Conservation (phyloP, 2,888 invertebrate genomes). For the Ophioninae sp. region DNA sequence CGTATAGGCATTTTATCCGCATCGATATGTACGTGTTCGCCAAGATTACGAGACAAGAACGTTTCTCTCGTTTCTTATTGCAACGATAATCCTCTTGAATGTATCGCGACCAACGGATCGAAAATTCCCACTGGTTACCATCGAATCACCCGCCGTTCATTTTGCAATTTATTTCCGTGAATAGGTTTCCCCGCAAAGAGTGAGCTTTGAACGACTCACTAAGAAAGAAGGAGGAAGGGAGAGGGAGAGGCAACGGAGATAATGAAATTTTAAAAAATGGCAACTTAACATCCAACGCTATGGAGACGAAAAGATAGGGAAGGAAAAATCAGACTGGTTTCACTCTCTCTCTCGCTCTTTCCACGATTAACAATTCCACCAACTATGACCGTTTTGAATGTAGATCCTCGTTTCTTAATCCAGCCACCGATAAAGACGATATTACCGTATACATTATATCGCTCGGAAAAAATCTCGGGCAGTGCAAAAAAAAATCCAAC, state of each 20-base stretch:
- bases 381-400: conserved; percentile 15
- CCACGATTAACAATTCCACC: not conserved
- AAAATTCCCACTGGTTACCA: conserved; percentile 36
- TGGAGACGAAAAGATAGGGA: not conserved
- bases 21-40: conserved; percentile 25
- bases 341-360: conserved; percentile 1
- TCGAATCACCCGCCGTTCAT: conserved; percentile 15
- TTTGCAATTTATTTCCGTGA: conserved; percentile 49
- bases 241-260: conserved; percentile 18
- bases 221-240: conserved; percentile 12
- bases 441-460: conserved; percentile 36
- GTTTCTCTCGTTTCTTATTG: conserved; percentile 57
- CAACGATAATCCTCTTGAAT: conserved; percentile 57
- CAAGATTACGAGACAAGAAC: conserved; percentile 48
- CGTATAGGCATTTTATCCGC: conserved; percentile 21
- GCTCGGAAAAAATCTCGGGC: conserved; percentile 9
- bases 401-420: conserved; percentile 39
- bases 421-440: conserved; percentile 49
- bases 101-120: conserved; percentile 43
- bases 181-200: conserved; percentile 17
- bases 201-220: conserved; percentile 5
- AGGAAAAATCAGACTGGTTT: not conserved
- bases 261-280: conserved; percentile 10
- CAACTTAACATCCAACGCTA: conserved; percentile 1
- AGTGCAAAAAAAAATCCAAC: conserved; percentile 23